Percentiles rank a stretch among this genome's conserved stretches.
Evolutionary conservation across 2,113 vertebrate species (phyloP).

Genomic region (Galemys pyrenaicus): DNA sequence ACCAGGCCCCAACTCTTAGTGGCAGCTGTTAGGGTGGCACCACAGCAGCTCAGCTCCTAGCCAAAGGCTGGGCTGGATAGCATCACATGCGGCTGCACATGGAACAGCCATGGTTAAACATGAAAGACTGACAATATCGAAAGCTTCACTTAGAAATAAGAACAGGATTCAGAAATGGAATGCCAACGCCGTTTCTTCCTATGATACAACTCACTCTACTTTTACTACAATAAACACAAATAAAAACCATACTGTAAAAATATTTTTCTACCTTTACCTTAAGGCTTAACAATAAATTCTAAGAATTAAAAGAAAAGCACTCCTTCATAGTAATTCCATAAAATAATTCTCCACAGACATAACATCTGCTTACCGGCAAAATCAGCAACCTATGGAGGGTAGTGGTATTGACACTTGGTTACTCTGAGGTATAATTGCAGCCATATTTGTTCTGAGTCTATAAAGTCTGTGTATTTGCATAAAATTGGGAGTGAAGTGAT

Average conservation of each 20-base stretch:
- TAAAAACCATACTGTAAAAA: slow-evolving; percentile 72
- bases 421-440: slow-evolving; percentile 69
- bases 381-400: slow-evolving; percentile 60
- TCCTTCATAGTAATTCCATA: slow-evolving; percentile 64
- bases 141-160: slow-evolving; percentile 77
- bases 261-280: slow-evolving; percentile 70
- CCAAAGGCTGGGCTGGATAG: too few species aligned
- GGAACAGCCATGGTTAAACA: slow-evolving; percentile 57
- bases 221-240: slow-evolving; percentile 61
- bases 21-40: too few species aligned
- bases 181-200: slow-evolving; percentile 72
- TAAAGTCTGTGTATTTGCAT: slow-evolving; percentile 58
- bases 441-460: slow-evolving; percentile 41
- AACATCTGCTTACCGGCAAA: slow-evolving; percentile 72
- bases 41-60: too few species aligned
- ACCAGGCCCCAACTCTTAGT: too few species aligned
- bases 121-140: slow-evolving; percentile 68
- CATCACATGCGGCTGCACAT: too few species aligned
- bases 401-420: slow-evolving; percentile 70
- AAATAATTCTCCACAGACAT: slow-evolving; percentile 67
- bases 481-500: slow-evolving; percentile 49
- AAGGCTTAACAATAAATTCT: slow-evolving; percentile 70
- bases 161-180: slow-evolving; percentile 72
- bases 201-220: slow-evolving; percentile 63
- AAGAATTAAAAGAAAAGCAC: slow-evolving; percentile 64